phyloP scores from a whole-genome alignment of 2,113 vertebrate genomes.

The Nyctereutes procyonoides region DNA sequence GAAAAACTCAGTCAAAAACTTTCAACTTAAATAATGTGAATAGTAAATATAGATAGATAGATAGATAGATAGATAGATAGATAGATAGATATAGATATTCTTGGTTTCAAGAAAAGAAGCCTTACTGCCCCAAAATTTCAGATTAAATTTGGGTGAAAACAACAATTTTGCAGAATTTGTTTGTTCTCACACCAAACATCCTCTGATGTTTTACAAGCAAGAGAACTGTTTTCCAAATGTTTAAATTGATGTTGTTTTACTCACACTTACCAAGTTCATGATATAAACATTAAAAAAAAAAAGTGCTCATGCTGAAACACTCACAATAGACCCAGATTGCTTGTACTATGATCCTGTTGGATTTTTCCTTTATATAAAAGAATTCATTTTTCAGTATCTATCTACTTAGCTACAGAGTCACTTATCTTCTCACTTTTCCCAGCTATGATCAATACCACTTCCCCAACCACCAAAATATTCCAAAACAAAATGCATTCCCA shows the following conservation, averaged over 20 bases:
- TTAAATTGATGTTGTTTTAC: not conserved
- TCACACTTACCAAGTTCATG: not conserved
- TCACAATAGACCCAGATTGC: not conserved
- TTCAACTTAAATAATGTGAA: not conserved
- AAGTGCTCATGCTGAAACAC: not conserved
- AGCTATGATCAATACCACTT: not conserved
- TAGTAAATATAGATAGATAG: not conserved
- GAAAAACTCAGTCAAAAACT: not conserved
- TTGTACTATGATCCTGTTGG: not conserved
- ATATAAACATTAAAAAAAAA: not conserved
- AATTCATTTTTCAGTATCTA: not conserved
- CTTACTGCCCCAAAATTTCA: not conserved
- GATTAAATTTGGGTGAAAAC: constrained; percentile 1
- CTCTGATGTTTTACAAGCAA: constrained; percentile 42
- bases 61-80: too few species aligned
- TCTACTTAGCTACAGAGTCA: not conserved
- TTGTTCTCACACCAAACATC: not conserved
- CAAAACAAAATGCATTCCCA: not conserved
- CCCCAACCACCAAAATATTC: not conserved
- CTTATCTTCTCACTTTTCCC: not conserved
- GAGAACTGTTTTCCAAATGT: not conserved
- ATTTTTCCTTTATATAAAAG: not conserved
- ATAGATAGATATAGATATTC: not conserved
- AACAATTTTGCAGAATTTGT: not conserved
- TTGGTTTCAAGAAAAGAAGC: not conserved